Percentiles rank a stretch among this genome's conserved stretches.
Conservation (phyloP, 1,140 invertebrate genomes). For the Drosophila arawakana region DNA sequence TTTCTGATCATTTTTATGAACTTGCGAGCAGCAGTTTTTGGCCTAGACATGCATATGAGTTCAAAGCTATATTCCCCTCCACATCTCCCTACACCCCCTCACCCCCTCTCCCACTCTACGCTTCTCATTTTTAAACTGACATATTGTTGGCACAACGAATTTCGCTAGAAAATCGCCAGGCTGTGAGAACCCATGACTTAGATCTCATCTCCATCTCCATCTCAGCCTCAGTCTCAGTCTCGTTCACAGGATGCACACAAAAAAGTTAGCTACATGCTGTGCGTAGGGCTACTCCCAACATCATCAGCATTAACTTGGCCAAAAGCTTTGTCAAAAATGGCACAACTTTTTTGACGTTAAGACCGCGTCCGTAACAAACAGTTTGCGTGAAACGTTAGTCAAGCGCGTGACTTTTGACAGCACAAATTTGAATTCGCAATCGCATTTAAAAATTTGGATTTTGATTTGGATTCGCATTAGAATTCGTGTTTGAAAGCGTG, state of each 20-base stretch:
- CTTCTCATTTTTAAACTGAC: slow-evolving; percentile 69
- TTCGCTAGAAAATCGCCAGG: slow-evolving; percentile 68
- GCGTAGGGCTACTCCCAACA: slow-evolving; percentile 14
- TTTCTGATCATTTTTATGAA: slow-evolving; percentile 62
- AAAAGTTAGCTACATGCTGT: slow-evolving; percentile 79
- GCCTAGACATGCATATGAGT: slow-evolving; percentile 20
- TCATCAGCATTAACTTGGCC: not conserved
- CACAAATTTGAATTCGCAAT: not conserved
- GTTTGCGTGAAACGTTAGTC: slow-evolving; percentile 30
- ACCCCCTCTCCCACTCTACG: not conserved
- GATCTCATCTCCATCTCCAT: slow-evolving; percentile 1
- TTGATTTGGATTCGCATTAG: not conserved
- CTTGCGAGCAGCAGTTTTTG: slow-evolving; percentile 32
- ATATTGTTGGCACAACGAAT: slow-evolving; percentile 68
- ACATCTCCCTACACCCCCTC: no score
- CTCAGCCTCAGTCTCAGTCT: not conserved
- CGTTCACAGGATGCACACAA: slow-evolving; percentile 65
- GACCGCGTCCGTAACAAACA: slow-evolving; percentile 34
- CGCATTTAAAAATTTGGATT: not conserved
- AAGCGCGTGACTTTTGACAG: slow-evolving; percentile 70
- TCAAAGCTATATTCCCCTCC: not conserved
- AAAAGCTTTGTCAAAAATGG: slow-evolving; percentile 18
- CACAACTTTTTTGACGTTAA: slow-evolving; percentile 41
- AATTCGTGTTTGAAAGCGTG: not conserved
- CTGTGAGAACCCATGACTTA: slow-evolving; percentile 53